Evolutionary conservation across 1,140 invertebrate species (phyloP), one percentile per base, ranked within the genome.

Genomic region (Caerostris darwini): DNA sequence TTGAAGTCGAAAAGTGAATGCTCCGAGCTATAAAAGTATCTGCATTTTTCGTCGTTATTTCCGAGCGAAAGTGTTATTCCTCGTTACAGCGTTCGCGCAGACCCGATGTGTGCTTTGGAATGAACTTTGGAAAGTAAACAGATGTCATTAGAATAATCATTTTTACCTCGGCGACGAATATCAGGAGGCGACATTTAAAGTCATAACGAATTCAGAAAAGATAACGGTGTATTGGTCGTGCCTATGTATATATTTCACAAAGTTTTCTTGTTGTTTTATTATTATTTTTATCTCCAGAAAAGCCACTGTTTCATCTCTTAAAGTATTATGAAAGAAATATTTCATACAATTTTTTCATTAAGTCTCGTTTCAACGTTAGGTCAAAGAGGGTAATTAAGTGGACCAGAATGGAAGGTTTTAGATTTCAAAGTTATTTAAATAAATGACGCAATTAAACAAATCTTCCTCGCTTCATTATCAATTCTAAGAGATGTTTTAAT

Each of bases 11-110:
- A 81, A 91, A 91, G 69, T 82, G 90, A 91, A 91, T 85, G 90
- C 90, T 61, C 7, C 59, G 12, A 69, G 90, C 90, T 85, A 83
- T 92, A 92, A 85, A 91, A 92, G 58, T 92, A 92, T 92, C 90
- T 85, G 90, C 77, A 92, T 92, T 88, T 88, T 88, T 57, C 86
- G 58, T 85, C 57, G 56, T 85, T 85, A 57, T 85, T 85, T 64
- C 50, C 17, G 7, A 34, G n/a, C 14, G 53, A 85, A 85, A 85
- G 83, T 85, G 83, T 85, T 59, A 85, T 57, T 58, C 82, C 69
- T 64, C 34, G 69, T 34, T 77, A 34, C 10, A 17, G 34, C 61
- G 14, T 67, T 67, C 61, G 7, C 61, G 17, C 14, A n/a, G 61
- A 14, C 61, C 71, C 71, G 71, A 77, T 77, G 71, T 77, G 53